A percentile compares a stretch with the other conserved stretches of the same genome.
These are phyloP conservation scores for Morpho achilles DNA, from an alignment of 2,888 invertebrate species.

Conservation along the genomic window DNA sequence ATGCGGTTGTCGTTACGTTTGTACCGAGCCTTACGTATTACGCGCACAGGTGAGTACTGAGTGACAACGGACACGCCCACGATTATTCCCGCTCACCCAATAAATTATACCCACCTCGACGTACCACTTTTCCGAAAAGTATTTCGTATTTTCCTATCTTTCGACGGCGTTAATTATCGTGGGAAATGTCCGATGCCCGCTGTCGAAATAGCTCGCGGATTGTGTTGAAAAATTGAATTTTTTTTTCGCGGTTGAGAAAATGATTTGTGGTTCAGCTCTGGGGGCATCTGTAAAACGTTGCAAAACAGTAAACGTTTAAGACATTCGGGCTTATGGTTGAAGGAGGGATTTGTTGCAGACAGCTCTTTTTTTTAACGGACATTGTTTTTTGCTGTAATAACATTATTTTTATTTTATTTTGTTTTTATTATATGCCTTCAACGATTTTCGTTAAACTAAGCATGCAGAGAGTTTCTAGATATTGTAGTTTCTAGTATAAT, in stretches of 20 bases:
- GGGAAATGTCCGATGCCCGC: constrained; percentile 4
- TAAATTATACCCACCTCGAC: constrained; percentile 15
- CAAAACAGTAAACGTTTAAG: background rate
- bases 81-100: constrained; percentile 16
- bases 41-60: background rate
- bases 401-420: too few species aligned
- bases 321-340: background rate
- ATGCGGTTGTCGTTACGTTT: background rate
- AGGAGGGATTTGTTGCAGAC: background rate
- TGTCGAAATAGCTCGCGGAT: constrained; percentile 4
- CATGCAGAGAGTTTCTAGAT: too few species aligned
- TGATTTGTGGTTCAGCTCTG: background rate
- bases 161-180: constrained; percentile 9
- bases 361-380: too few species aligned
- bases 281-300: background rate
- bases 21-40: background rate
- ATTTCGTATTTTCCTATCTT: constrained; percentile 6
- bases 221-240: constrained; percentile 8
- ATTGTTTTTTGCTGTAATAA: too few species aligned
- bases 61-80: constrained; percentile 23
- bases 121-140: background rate
- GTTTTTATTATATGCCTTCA: too few species aligned
- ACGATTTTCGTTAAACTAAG: too few species aligned
- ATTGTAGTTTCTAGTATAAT: too few species aligned
- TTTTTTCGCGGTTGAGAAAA: constrained; percentile 1